A percentile compares a stretch with the other conserved stretches of the same genome.
These are phyloP conservation scores for Hymenochirus boettgeri DNA, from an alignment of 2,113 vertebrate species.

Conservation along the genomic window DNA sequence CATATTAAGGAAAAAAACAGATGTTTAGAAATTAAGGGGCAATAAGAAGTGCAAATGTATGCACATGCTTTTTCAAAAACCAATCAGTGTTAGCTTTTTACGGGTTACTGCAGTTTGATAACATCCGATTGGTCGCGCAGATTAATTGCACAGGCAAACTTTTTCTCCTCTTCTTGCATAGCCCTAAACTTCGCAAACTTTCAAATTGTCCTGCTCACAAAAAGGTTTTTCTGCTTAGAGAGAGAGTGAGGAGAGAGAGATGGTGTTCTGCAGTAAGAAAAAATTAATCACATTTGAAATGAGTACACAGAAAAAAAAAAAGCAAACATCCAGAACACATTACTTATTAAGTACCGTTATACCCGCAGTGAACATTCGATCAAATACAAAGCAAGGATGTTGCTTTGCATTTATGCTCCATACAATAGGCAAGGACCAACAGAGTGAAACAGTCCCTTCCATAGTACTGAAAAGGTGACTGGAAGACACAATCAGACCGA, in stretches of 20 bases:
- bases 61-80: no score
- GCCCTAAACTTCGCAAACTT: no score
- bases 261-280: neutral
- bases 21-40: no score
- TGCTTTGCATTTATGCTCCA: neutral
- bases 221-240: neutral
- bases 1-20: no score
- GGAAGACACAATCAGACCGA: constrained; percentile 4
- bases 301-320: neutral
- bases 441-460: neutral
- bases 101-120: no score
- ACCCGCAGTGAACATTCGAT: neutral
- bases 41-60: no score
- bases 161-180: no score
- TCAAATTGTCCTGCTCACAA: no score
- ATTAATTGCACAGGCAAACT: no score
- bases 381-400: neutral
- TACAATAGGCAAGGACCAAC: neutral
- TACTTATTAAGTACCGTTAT: neutral
- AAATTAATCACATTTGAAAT: neutral
- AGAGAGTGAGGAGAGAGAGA: neutral
- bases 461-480: neutral
- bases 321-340: no score
- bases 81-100: no score
- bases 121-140: no score